Conservation (phyloP, 2,888 invertebrate species). For the Conus canariensis region DNA sequence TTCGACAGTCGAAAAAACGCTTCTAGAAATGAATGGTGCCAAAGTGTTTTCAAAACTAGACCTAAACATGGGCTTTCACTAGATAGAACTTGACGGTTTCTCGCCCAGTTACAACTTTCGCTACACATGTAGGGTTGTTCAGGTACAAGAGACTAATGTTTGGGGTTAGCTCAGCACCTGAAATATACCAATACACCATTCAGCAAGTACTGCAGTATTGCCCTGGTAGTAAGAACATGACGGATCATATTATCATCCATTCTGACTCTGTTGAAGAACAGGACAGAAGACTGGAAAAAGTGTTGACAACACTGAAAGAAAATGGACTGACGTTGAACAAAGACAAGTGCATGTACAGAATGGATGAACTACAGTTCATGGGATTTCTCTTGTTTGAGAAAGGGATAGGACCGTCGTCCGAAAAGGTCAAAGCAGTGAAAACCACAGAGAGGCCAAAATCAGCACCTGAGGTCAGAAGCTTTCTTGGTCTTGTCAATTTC, state of each 20-base stretch:
- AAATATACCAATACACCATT: not conserved
- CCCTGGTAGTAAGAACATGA: not conserved
- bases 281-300: no score
- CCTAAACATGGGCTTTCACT: not conserved
- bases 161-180: not conserved
- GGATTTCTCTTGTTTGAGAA: no score
- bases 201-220: not conserved
- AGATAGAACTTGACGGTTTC: not conserved
- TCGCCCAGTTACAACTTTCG: not conserved
- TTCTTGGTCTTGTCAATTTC: not conserved
- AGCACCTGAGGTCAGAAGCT: not conserved
- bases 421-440: no score
- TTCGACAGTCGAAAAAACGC: not conserved
- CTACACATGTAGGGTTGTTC: not conserved
- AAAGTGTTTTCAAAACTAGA: conserved; percentile 4
- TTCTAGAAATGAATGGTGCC: not conserved
- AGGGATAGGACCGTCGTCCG: no score
- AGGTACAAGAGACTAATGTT: not conserved
- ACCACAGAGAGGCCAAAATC: no score
- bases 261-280: no score
- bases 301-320: no score
- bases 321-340: no score
- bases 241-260: no score
- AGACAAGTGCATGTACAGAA: no score
- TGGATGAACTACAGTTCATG: no score